Base-by-base conservation (phyloP, 1,140 invertebrate species). In the Branchinecta lynchi region DNA sequence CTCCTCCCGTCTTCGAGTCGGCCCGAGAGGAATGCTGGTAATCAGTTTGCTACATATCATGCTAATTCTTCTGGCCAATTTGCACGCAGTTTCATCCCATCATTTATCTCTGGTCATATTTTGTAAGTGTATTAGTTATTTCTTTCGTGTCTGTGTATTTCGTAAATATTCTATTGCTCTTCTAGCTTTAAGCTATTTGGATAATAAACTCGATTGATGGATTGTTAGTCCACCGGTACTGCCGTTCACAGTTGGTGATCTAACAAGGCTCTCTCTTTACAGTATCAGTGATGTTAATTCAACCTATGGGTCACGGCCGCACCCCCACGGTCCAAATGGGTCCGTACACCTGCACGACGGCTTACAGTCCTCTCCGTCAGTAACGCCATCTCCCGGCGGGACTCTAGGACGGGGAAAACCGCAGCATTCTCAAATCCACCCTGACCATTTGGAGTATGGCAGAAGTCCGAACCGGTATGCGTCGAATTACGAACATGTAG, bases 221-320 rank as follows among this genome's bases (percentile, higher is more conserved):
- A n/a, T n/a, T n/a, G n/a, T n/a, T n/a, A 32, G 32, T 32, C 32
- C 32, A 3, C 32, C 32, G 2, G 32, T 32, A 32, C 5, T 3
- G 32, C 32, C 32, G 32, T 32, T 32, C 32, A 1, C 32, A 32
- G 2, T 32, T 32, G 32, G 32, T 32, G 32, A 12, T 60, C 6
- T 60, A 15, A 60, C 51, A 60, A 60, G 51, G 51, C 2, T 60
- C 51, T 60, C 51, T 15, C 17, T 60, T 60, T 60, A 3, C 51
- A 60, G 51, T 15, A 60, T 60, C 12, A 60, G 51, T 60, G 51
- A 60, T 60, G 51, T 60, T 15, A 60, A 60, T 20, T 60, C 51
- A 15, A 60, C 51, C 17, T 60, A 60, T 60, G 51, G 51, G 12
- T 15, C 12, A 12, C 12, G 51, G 17, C 12, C 17, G 12, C 51